Evolutionary conservation across 2,888 invertebrate species (phyloP).

Genomic region (Heliconius sara): DNA sequence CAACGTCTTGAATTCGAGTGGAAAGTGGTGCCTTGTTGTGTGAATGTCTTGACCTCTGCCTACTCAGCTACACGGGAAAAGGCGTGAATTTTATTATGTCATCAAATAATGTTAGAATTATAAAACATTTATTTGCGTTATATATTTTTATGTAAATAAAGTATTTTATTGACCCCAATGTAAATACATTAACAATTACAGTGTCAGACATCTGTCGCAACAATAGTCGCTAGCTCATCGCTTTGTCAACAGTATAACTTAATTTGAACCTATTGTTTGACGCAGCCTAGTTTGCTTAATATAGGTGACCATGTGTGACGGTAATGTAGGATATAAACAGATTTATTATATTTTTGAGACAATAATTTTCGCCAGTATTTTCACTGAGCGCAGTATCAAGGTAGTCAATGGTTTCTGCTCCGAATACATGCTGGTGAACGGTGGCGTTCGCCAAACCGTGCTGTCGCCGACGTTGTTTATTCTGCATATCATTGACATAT

Average conservation of each 20-base stretch:
- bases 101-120: no score
- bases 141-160: not conserved
- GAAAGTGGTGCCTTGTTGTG: not conserved
- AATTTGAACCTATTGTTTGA: slow-evolving; percentile 52
- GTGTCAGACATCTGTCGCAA: not conserved
- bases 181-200: slow-evolving; percentile 5
- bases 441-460: no score
- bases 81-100: no score
- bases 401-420: no score
- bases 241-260: slow-evolving; percentile 52
- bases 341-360: no score
- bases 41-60: not conserved
- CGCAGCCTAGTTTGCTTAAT: slow-evolving; percentile 1
- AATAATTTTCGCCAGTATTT: no score
- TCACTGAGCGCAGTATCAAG: no score
- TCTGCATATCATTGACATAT: no score
- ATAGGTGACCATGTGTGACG: not conserved
- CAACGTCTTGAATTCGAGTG: not conserved
- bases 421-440: no score
- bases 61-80: no score
- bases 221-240: slow-evolving; percentile 28
- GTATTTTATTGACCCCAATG: not conserved
- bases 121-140: not conserved
- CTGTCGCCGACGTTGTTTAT: no score
- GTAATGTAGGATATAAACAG: not conserved